These are phyloP conservation scores for Accipiter cooperii DNA, from an alignment of 2,113 vertebrate species.

Conservation along the genomic window DNA sequence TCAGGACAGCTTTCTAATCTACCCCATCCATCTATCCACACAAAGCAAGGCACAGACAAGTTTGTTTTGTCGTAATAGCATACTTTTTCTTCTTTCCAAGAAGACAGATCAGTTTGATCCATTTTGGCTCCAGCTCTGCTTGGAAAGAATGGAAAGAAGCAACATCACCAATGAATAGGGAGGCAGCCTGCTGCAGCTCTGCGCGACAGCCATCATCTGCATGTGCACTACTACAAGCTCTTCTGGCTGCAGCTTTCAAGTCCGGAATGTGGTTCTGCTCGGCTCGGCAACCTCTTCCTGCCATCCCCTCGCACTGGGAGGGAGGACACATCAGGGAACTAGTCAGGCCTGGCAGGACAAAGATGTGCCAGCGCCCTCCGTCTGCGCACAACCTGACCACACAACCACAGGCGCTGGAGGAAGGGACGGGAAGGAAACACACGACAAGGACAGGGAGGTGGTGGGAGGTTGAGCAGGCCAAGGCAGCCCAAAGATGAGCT, in stretches of 20 bases:
- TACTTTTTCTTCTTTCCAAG: no score
- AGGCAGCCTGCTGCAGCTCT: not conserved
- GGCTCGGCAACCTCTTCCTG: not conserved
- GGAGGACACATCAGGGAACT: not conserved
- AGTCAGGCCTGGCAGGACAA: not conserved
- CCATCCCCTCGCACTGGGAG: not conserved
- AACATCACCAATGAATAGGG: fast-evolving
- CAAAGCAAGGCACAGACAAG: not conserved
- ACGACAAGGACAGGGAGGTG: not conserved
- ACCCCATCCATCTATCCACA: not conserved
- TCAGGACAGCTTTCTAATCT: not conserved
- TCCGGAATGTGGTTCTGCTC: not conserved
- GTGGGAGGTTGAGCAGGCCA: not conserved
- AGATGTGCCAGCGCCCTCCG: not conserved
- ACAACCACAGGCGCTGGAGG: not conserved
- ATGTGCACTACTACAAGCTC: not conserved
- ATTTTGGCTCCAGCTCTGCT: not conserved
- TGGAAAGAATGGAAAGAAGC: not conserved
- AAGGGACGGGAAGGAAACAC: not conserved
- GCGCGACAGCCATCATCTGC: not conserved
- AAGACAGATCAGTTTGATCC: not conserved
- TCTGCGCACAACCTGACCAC: not conserved
- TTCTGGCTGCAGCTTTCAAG: not conserved
- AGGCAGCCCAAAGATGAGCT: not conserved
- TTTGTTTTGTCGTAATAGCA: not conserved